phyloP scores from a whole-genome alignment of 2,888 invertebrate genomes.

The Chrysina gloriosa region DNA sequence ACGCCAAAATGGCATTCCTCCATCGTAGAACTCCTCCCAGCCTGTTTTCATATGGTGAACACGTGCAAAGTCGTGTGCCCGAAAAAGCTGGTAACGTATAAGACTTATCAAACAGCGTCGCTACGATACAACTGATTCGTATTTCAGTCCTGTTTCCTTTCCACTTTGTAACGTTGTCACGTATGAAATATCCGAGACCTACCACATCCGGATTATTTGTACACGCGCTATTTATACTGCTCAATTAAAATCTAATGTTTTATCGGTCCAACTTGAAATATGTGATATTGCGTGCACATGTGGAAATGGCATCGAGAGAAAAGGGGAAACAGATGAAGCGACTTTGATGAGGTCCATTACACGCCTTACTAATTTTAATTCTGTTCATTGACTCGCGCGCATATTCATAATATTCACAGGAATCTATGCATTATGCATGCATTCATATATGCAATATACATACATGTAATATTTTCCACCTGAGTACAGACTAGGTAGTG shows the following conservation, averaged over 20 bases:
- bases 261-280: constrained; percentile 30
- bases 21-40: constrained; percentile 50
- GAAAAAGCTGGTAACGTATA: constrained; percentile 41
- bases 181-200: constrained; percentile 46
- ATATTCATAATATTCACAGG: constrained; percentile 22
- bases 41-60: constrained; percentile 50
- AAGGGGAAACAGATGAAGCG: constrained; percentile 29
- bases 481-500: neutral
- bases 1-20: constrained; percentile 51
- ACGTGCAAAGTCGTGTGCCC: constrained; percentile 47
- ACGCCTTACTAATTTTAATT: constrained; percentile 34
- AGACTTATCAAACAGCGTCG: constrained; percentile 45
- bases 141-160: constrained; percentile 50
- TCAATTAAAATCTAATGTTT: constrained; percentile 38
- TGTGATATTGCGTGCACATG: neutral
- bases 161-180: constrained; percentile 51
- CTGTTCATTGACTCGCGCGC: constrained; percentile 23
- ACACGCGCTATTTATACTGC: constrained; percentile 35
- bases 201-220: constrained; percentile 44
- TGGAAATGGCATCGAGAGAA: neutral
- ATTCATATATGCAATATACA: neutral
- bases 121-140: constrained; percentile 45
- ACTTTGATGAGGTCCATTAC: constrained; percentile 30
- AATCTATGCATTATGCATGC: neutral
- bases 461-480: constrained; percentile 12